Percentiles rank a stretch among this genome's conserved stretches.
Conservation (phyloP, 2,113 vertebrate genomes). For the Hyperoodon ampullatus region DNA sequence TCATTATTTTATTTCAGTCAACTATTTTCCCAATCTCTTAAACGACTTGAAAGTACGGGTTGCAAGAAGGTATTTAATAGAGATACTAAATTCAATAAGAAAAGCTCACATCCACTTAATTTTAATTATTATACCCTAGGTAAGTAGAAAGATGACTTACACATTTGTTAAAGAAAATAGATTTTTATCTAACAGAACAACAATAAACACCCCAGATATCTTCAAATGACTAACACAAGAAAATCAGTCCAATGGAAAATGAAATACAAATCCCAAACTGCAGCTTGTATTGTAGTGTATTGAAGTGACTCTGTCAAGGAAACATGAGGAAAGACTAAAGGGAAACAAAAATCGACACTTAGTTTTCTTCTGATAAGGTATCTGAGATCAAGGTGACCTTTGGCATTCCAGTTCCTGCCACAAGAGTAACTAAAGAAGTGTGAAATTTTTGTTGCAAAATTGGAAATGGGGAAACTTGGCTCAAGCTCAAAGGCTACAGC, state of each 20-base stretch:
- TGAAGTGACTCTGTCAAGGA: not conserved
- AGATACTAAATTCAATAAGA: constrained; percentile 14
- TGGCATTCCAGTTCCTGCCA: not conserved
- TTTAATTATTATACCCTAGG: constrained; percentile 24
- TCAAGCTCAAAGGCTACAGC: not conserved
- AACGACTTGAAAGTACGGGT: not conserved
- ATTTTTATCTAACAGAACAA: not conserved
- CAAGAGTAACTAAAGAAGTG: constrained; percentile 18
- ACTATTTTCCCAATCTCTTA: constrained; percentile 15
- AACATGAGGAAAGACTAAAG: not conserved
- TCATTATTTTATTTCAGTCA: not conserved
- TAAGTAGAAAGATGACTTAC: not conserved
- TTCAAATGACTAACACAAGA: not conserved
- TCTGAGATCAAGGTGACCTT: constrained; percentile 20
- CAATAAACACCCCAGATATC: not conserved
- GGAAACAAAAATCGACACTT: not conserved
- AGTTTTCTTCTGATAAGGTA: not conserved
- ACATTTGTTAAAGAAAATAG: constrained; percentile 18
- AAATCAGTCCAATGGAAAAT: constrained; percentile 31
- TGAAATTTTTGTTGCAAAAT: constrained; percentile 29
- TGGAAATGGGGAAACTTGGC: not conserved
- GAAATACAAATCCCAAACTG: constrained; percentile 41
- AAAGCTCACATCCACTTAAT: not conserved
- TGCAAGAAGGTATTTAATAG: constrained; percentile 31
- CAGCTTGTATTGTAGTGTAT: not conserved